Evolutionary conservation across 2,797 vertebrate genomes (phyloP).

Genomic region (Pseudotriccus pelzelni): DNA sequence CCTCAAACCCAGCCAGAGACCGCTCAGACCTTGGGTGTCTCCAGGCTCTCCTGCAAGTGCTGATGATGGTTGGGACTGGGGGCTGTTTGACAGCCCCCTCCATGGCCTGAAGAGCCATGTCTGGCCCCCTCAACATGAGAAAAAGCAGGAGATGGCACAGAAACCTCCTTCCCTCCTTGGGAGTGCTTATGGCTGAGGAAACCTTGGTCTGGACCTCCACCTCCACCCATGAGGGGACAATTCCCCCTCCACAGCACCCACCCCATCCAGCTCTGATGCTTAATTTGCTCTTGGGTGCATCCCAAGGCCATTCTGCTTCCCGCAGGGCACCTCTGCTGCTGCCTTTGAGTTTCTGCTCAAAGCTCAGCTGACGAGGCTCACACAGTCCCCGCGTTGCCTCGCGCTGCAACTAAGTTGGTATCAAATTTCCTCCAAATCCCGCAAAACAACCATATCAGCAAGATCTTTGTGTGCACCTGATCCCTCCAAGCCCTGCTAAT

Average conservation of each 20-base stretch:
- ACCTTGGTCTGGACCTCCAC: not conserved
- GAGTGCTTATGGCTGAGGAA: not conserved
- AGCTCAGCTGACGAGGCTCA: not conserved
- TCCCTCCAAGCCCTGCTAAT: not conserved
- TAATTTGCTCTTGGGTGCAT: not conserved
- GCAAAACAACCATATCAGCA: not conserved
- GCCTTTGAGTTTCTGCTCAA: not conserved
- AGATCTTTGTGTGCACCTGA: not conserved
- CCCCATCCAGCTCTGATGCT: not conserved
- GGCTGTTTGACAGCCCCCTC: accelerated
- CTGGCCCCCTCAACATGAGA: accelerated
- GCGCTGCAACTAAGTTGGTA: not conserved
- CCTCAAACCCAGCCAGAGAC: not conserved
- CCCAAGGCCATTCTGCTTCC: not conserved
- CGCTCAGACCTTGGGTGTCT: not conserved
- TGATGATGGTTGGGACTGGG: not conserved
- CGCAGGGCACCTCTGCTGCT: accelerated
- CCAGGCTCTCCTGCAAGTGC: not conserved
- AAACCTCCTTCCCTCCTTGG: not conserved
- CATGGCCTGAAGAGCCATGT: not conserved
- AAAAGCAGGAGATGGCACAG: not conserved
- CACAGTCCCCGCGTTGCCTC: not conserved
- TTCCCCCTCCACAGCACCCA: not conserved
- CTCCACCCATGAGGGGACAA: not conserved
- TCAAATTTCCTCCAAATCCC: conserved; percentile 16